A percentile compares a stretch with the other conserved stretches of the same genome.
phyloP scores from a whole-genome alignment of 64 coral and sea anemone species.

The Stichodactyla mertensii region DNA sequence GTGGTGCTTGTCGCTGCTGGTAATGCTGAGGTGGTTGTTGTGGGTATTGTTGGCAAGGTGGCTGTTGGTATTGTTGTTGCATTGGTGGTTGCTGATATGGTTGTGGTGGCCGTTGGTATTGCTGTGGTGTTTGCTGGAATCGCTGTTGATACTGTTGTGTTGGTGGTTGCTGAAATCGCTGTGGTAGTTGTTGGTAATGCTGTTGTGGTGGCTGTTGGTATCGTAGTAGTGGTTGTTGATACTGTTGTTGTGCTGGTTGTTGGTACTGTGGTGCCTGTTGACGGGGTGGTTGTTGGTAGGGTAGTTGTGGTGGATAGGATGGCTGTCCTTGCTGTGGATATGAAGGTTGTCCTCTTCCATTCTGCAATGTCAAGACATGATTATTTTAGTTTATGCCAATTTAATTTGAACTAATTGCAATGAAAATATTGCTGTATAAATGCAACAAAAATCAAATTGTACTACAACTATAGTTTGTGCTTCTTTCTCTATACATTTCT shows the following conservation, averaged over 20 bases:
- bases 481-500: no score
- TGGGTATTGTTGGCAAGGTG: not conserved
- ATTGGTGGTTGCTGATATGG: not conserved
- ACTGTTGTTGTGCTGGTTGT: slow-evolving; percentile 17
- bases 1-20: not conserved
- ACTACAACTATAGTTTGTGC: no score
- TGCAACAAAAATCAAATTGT: no score
- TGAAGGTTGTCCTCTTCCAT: slow-evolving; percentile 33
- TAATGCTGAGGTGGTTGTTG: not conserved
- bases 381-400: no score
- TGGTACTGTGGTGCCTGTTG: not conserved
- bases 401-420: no score
- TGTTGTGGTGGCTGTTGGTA: not conserved
- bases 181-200: not conserved
- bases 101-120: not conserved
- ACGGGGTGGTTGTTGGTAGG: slow-evolving; percentile 23
- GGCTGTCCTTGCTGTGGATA: slow-evolving; percentile 31
- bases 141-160: no score
- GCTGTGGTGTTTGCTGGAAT: not conserved
- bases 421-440: no score
- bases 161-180: no score
- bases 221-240: slow-evolving; percentile 15
- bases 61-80: not conserved
- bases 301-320: not conserved
- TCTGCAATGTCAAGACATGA: not conserved